phyloP scores from a whole-genome alignment of 2,888 invertebrate genomes.

The Danaus chrysippus region DNA sequence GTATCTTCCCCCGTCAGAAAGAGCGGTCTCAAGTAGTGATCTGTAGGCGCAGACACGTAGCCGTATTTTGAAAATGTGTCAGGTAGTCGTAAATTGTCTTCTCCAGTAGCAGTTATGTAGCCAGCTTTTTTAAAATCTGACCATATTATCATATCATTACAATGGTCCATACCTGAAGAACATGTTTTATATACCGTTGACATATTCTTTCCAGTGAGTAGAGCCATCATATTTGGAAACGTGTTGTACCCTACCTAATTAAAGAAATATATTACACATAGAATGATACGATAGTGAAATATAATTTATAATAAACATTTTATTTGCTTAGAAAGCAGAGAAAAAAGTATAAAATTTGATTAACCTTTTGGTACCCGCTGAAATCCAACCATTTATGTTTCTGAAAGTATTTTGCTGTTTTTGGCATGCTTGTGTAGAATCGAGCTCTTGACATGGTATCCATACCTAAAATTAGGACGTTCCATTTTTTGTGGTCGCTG shows the following conservation, averaged over 20 bases:
- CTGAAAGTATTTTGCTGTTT: constrained; percentile 82
- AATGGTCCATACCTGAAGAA: constrained; percentile 68
- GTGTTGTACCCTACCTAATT: constrained; percentile 89
- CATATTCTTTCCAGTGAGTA: constrained; percentile 83
- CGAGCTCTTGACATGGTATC: constrained; percentile 90
- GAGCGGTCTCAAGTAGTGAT: constrained; percentile 89
- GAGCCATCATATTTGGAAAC: constrained; percentile 91
- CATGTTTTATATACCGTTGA: constrained; percentile 72
- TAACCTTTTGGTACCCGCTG: constrained; percentile 83
- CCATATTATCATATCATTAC: constrained; percentile 88
- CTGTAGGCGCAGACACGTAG: constrained; percentile 85
- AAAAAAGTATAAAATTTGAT: constrained; percentile 1
- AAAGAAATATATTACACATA: constrained; percentile 9
- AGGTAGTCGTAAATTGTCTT: constrained; percentile 82
- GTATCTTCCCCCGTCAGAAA: constrained; percentile 80
- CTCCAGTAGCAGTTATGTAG: constrained; percentile 87
- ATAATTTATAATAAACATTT: no score
- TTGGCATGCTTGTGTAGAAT: constrained; percentile 85
- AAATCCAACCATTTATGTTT: constrained; percentile 84
- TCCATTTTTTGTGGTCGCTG: constrained; percentile 42
- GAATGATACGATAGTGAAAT: background rate
- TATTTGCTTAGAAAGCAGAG: background rate
- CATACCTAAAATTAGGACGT: constrained; percentile 87
- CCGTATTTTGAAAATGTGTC: constrained; percentile 83
- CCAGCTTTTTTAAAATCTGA: constrained; percentile 82